Conservation (phyloP, 2,113 vertebrate species). For the Trematomus loennbergii region DNA sequence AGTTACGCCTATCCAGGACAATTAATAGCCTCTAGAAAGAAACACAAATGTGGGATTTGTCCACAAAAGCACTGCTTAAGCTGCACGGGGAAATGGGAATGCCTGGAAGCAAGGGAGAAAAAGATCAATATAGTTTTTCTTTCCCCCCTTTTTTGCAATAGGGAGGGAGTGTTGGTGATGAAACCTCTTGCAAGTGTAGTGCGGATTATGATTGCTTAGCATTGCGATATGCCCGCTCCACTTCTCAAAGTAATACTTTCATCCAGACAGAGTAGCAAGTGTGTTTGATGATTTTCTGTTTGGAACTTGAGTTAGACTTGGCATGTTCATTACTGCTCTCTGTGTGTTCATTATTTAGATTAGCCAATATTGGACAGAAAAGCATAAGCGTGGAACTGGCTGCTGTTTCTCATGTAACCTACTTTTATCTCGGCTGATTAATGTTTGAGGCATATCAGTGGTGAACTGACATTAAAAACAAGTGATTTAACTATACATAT, state of each 20-base stretch:
- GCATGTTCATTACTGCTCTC: slow-evolving; percentile 64
- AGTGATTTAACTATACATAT: slow-evolving; percentile 1
- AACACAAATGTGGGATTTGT: slow-evolving; percentile 79
- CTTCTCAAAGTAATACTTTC: slow-evolving; percentile 78
- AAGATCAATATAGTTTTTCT: slow-evolving; percentile 75
- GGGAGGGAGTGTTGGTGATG: slow-evolving; percentile 80
- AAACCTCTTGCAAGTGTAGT: slow-evolving; percentile 82
- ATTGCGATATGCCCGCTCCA: slow-evolving; percentile 79
- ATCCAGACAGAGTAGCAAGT: slow-evolving; percentile 65
- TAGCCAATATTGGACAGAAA: slow-evolving; percentile 45
- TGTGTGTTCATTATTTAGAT: slow-evolving; percentile 68
- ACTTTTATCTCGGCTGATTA: slow-evolving; percentile 60
- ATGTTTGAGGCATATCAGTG: slow-evolving; percentile 40
- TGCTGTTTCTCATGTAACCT: slow-evolving; percentile 59
- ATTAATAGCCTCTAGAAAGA: slow-evolving; percentile 79
- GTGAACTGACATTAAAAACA: slow-evolving; percentile 39
- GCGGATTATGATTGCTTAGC: slow-evolving; percentile 82
- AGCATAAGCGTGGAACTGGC: slow-evolving; percentile 17
- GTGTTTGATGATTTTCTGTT: slow-evolving; percentile 77
- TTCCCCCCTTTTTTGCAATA: slow-evolving; percentile 43
- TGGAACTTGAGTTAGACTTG: slow-evolving; percentile 61
- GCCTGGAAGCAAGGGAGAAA: slow-evolving; percentile 70
- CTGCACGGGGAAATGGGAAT: slow-evolving; percentile 80
- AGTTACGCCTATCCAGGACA: slow-evolving; percentile 78
- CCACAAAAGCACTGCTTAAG: slow-evolving; percentile 82